Conservation (phyloP, 2,113 vertebrate species). For the Pycnonotus jocosus region DNA sequence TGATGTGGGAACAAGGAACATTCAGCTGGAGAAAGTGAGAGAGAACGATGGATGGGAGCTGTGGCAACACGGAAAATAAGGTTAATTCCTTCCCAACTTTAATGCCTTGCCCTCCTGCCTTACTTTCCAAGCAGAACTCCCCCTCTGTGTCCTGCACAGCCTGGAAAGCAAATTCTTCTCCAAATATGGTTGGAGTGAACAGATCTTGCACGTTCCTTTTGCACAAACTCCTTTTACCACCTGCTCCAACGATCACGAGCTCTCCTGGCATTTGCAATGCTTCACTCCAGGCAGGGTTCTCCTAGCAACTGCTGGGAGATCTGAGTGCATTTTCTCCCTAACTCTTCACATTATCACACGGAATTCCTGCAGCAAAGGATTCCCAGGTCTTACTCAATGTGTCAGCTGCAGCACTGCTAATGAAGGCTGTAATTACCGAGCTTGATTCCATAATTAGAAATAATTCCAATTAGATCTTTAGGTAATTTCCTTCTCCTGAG, state of each 20-base stretch:
- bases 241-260: background rate
- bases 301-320: background rate
- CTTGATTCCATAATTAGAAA: background rate
- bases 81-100: background rate
- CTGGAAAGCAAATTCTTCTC: slow-evolving; percentile 1
- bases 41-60: background rate
- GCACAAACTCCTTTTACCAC: background rate
- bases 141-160: background rate
- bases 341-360: background rate
- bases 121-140: background rate
- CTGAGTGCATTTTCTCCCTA: background rate
- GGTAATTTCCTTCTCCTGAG: background rate
- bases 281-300: background rate
- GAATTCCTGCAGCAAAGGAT: background rate
- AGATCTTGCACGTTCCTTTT: background rate
- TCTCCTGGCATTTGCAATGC: background rate
- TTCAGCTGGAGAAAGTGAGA: background rate
- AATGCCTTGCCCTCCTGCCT: background rate
- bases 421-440: background rate
- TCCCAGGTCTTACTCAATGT: background rate
- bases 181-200: slow-evolving; percentile 20
- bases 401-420: background rate
- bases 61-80: background rate
- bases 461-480: background rate
- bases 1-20: background rate